Evolutionary conservation across 2,113 vertebrate genomes (phyloP).

Genomic region (Gadus macrocephalus): DNA sequence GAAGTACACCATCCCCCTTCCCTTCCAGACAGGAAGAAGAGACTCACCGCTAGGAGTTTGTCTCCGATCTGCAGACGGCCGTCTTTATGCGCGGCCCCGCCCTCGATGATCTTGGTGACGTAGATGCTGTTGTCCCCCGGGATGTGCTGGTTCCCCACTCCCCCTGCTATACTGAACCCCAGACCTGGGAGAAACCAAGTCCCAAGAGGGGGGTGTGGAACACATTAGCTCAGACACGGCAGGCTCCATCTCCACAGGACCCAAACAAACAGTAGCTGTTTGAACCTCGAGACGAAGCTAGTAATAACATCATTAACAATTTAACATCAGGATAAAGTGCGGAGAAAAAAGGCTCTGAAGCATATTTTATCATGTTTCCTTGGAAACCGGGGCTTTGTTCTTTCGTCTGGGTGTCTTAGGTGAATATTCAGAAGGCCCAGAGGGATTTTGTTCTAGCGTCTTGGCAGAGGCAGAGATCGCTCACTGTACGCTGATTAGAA

Average conservation of each 20-base stretch:
- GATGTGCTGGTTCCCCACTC: conserved; percentile 98
- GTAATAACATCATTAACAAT: too few species aligned
- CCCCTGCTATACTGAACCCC: conserved; percentile 97
- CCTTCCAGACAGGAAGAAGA: not conserved
- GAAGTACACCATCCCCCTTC: not conserved
- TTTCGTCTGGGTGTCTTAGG: too few species aligned
- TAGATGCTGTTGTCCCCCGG: conserved; percentile 99
- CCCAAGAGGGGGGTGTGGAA: not conserved
- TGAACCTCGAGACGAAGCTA: too few species aligned
- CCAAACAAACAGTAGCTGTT: too few species aligned
- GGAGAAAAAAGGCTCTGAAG: not conserved
- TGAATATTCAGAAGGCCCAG: too few species aligned
- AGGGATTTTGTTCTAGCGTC: too few species aligned
- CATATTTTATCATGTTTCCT: conserved; percentile 25
- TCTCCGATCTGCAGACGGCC: conserved; percentile 95
- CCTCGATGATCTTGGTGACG: conserved; percentile 97
- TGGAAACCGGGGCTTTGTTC: conserved; percentile 11
- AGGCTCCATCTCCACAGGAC: too few species aligned
- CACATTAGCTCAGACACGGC: too few species aligned
- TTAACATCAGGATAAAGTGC: too few species aligned
- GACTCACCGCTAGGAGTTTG: conserved; percentile 92
- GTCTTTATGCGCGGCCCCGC: conserved; percentile 94
- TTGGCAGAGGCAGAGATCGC: too few species aligned
- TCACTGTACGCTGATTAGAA: too few species aligned
- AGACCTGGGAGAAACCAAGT: conserved; percentile 75